Evolutionary conservation across 2,113 vertebrate species (phyloP), one percentile per base, ranked within the genome.

Genomic region (Aphyosemion australe): DNA sequence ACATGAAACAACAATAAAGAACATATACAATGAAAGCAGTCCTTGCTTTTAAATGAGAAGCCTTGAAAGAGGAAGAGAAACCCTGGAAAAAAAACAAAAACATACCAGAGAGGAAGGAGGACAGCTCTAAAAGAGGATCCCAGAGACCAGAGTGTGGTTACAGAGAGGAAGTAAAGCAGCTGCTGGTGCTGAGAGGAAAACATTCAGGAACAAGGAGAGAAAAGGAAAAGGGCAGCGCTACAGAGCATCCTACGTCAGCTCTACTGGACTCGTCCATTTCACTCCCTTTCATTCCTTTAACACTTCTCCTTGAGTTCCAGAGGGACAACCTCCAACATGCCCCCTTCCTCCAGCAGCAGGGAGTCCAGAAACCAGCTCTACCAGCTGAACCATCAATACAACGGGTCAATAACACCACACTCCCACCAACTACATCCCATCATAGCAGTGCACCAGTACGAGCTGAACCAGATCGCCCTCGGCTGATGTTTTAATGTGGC

Each of bases 261-360:
- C 51, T 11, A 56, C 45, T n/a, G 39, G 70, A 60, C 42, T 54
- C 66, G 20, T 65, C 70, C 67, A 10, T 63, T 61, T 49, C 67
- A 74, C 65, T 72, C 21, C 32, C 32, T 51, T 12, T 74, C 79
- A 79, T 87, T 89, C 85, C 82, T 79, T 91, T 87, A 48, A 15
- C 12, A 39, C 63, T 63, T 79, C 75, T 69, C 69, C 65, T 58
- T 0, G 64, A 79, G 68, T 74, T 53, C 66, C 74, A 14, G 74
- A 60, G 70, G 61, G 64, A 56, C 69, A 49, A 51, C 68, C 39
- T 72, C 67, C 2, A 18, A 54, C 67, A 78, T 52, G 59, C 12
- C 42, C 57, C 65, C 32, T 39, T 49, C 52, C 39, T 69, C 61
- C 21, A 12, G 60, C 60, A 50, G 6, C 46, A 58, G 52, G 26